Evolutionary conservation across 2,113 vertebrate genomes (phyloP), one percentile per base, ranked within the genome.

Genomic region (Oncorhynchus keta): DNA sequence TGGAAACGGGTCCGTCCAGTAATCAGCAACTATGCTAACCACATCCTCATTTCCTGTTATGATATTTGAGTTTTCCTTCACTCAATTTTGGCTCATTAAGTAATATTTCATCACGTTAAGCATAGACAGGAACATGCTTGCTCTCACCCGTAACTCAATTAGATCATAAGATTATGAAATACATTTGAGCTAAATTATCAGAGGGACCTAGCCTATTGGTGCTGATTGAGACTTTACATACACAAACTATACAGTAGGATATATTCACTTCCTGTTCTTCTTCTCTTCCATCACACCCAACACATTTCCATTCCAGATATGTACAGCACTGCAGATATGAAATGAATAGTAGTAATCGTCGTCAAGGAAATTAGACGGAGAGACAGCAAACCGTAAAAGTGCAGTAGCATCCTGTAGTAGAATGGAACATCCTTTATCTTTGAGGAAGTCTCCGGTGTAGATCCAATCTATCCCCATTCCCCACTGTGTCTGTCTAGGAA

Each of bases 11-110:
- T 1, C 59, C 8, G 79, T 90, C 66, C 32, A 74, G 85, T 85
- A 90, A 90, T 91, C 90, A 91, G 14, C 16, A 55, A 84, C 48
- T 70, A 77, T 68, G 69, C 76, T 68, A 88, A 91, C 87, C 90
- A 91, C 89, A 90, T 89, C 88, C 87, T 89, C 80, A 88, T 88
- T 90, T 85, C 85, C 72, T 55, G 73, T 72, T 62, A 55, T n/a
- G 59, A n/a, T 62, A 62, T 62, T 62, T 24, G n/a, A 3, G 45
- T 73, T 73, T 68, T 35, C 8, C n/a, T 24, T 26, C 13, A 16
- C 6, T 67, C 14, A 55, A 55, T 55, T 55, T 16, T 16, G 16
- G 12, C 16, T 16, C 9, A 9, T 26, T 9, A 64, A n/a, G n/a
- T 26, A 48, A 80, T 45, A 45, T 88, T 91, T 89, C 85, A 83